Base-by-base conservation (phyloP, 1,140 invertebrate species). In the Brachionus manjavacas region DNA sequence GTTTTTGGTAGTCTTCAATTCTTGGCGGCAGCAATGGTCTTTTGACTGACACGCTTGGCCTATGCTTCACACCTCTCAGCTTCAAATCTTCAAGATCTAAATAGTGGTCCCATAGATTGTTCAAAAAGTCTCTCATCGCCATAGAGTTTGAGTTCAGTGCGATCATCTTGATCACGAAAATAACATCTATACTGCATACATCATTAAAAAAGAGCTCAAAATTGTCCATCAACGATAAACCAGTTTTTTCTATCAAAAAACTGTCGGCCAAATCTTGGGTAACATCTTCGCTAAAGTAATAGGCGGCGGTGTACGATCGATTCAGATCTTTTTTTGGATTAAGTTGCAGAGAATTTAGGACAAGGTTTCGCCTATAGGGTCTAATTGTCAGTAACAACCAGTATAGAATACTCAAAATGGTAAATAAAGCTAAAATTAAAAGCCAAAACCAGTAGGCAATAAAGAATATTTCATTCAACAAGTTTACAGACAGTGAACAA, bases 391-490 rank as follows among this genome's bases (percentile, higher is more conserved):
- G 6, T 16, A 81, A 20, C 2, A 81, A 4, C 79, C 79, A 81
- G 39, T 31, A 60, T 7, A 81, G 20, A 60, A 60, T 43, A 64
- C 79, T 81, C n/a, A 12, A 41, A 35, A 81, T 23, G 8, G 52
- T 64, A 11, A 64, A 20, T 4, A 81, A 25, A 14, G 16, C 8
- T 39, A 81, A 28, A 23, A 14, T 41, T 12, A 64, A 11, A 12
- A 91, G 89, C 91, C 91, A 91, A 86, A 91, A 91, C 91, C 91
- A 91, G 41, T 91, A 85, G 85, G 91, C 90, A 80, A 91, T 88
- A 86, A 91, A 91, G 23, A 91, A 91, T 86, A 91, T 91, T 86
- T 91, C 91, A 85, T 91, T 91, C 86, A 91, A 91, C 16, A 91
- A 87, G 85, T 91, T 91, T 41, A 91, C 91, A 76, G 91, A 91